Conservation (phyloP, 2,797 vertebrate genomes). For the Microchirus variegatus region DNA sequence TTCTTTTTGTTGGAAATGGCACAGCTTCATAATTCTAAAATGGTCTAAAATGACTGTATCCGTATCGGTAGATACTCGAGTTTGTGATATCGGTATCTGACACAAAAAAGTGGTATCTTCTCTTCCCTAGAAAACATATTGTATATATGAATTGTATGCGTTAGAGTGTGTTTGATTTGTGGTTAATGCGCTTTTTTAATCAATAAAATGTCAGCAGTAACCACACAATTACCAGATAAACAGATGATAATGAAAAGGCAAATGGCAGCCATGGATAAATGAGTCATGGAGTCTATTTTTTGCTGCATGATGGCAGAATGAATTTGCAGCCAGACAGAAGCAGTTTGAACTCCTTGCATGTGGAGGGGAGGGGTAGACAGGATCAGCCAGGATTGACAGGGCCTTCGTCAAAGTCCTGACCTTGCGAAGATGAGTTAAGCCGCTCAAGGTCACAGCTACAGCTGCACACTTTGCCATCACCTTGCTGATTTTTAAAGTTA, state of each 20-base stretch:
- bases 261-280: neutral
- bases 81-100: too few relatives aligned
- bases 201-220: neutral
- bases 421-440: slow-evolving; percentile 1
- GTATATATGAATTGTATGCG: too few relatives aligned
- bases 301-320: neutral
- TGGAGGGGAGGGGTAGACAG: neutral
- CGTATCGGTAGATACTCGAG: too few relatives aligned
- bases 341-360: neutral
- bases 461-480: neutral
- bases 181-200: too few relatives aligned
- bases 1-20: too few relatives aligned
- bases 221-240: neutral
- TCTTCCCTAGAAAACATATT: neutral
- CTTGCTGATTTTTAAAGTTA: neutral
- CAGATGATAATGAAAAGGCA: neutral
- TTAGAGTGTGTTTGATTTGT: too few relatives aligned
- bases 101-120: too few relatives aligned
- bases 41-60: too few relatives aligned
- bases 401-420: neutral
- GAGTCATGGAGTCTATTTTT: neutral
- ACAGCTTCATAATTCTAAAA: too few relatives aligned
- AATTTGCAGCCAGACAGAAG: neutral
- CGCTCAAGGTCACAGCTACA: neutral
- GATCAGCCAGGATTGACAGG: slow-evolving; percentile 1